These are phyloP conservation scores for Diglossa cyanea DNA, from an alignment of 2,797 vertebrate species.

Conservation along the genomic window DNA sequence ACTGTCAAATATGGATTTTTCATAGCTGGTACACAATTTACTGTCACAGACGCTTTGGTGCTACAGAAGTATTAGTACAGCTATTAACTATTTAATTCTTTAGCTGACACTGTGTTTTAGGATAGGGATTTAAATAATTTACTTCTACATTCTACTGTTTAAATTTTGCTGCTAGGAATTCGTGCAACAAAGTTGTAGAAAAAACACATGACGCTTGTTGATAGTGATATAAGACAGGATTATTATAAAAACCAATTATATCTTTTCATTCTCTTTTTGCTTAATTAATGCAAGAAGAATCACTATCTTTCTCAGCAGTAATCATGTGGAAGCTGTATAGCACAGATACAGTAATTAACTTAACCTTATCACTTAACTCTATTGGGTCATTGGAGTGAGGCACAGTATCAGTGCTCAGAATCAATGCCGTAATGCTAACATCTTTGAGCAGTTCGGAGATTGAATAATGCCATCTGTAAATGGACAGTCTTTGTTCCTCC, in stretches of 20 bases:
- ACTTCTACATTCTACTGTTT: conserved; percentile 15
- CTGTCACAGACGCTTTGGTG: conserved; percentile 6
- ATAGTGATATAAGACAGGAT: conserved; percentile 72
- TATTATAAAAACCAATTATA: conserved; percentile 84
- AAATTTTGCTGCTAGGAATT: conserved; percentile 57
- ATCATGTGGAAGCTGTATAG: conserved; percentile 88
- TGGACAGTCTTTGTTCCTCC: conserved; percentile 66
- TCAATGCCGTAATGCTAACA: conserved; percentile 68
- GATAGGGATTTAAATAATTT: conserved; percentile 44
- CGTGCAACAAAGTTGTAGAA: conserved; percentile 45
- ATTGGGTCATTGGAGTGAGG: conserved; percentile 84
- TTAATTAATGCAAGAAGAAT: conserved; percentile 92
- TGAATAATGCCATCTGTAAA: conserved; percentile 66
- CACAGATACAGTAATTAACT: conserved; percentile 93
- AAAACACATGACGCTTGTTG: conserved; percentile 58
- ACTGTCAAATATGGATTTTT: conserved; percentile 9
- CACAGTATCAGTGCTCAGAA: conserved; percentile 79
- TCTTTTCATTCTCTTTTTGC: conserved; percentile 89
- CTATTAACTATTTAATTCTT: conserved; percentile 60
- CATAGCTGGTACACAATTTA: neutral
- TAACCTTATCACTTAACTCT: conserved; percentile 94
- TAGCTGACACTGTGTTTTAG: conserved; percentile 1
- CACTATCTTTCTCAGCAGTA: conserved; percentile 85
- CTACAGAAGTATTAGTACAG: neutral
- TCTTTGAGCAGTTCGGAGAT: conserved; percentile 49